Conservation (phyloP, 2,888 invertebrate genomes). For the Coenonympha arcania region DNA sequence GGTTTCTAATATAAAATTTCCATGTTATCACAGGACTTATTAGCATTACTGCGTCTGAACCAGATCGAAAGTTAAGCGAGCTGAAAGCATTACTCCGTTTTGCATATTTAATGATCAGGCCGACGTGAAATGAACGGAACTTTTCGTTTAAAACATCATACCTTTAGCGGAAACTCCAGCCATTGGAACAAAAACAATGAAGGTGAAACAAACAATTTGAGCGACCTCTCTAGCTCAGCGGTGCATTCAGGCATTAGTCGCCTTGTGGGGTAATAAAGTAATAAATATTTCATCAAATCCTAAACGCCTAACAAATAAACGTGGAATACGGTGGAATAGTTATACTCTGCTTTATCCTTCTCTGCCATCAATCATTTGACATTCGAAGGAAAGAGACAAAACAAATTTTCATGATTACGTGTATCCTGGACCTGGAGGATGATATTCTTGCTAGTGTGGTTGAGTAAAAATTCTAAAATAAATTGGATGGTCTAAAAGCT, state of each 20-base stretch:
- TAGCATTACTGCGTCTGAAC: not conserved
- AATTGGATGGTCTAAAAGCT: no score
- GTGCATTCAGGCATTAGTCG: slow-evolving; percentile 2
- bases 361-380: no score
- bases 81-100: slow-evolving; percentile 4
- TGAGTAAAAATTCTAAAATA: no score
- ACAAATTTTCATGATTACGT: no score
- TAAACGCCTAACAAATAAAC: no score
- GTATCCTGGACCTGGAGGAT: no score
- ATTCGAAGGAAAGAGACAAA: no score
- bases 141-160: slow-evolving; percentile 3
- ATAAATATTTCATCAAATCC: no score
- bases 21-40: not conserved
- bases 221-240: slow-evolving; percentile 1
- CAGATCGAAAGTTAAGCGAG: slow-evolving; percentile 5
- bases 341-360: no score
- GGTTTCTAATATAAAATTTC: not conserved
- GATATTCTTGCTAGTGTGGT: no score
- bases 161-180: slow-evolving; percentile 8
- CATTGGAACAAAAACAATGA: slow-evolving; percentile 15
- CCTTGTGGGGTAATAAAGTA: not conserved
- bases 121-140: slow-evolving; percentile 8
- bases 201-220: slow-evolving; percentile 15
- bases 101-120: slow-evolving; percentile 4
- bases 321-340: no score